These are phyloP conservation scores for Acanthopleura granulata DNA, from an alignment of 2,888 invertebrate species.

Conservation along the genomic window DNA sequence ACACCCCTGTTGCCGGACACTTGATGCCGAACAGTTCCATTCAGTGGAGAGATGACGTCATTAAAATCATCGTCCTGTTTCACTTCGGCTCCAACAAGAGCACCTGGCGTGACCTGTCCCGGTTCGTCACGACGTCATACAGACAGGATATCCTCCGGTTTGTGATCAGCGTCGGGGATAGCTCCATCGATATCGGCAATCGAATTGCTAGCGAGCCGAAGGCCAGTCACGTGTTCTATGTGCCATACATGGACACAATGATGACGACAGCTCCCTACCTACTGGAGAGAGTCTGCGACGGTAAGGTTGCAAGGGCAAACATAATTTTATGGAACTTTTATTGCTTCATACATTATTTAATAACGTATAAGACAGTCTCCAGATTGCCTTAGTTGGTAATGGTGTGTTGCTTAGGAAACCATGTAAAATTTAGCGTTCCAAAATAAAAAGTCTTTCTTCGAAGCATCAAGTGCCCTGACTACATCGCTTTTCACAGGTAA, in stretches of 20 bases:
- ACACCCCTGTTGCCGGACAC: neutral
- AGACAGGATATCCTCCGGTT: neutral
- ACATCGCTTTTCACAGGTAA: no score
- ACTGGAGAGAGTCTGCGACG: neutral
- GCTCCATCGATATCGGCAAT: neutral
- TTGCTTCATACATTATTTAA: no score
- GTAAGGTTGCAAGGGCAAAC: neutral
- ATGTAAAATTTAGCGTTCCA: no score
- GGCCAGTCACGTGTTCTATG: neutral
- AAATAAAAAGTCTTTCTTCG: no score
- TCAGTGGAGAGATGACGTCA: neutral
- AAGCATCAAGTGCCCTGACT: no score
- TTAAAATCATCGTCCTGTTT: neutral
- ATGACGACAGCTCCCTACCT: conserved; percentile 3
- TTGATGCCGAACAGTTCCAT: neutral
- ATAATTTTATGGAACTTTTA: no score
- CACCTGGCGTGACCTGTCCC: no score
- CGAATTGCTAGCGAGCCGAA: neutral
- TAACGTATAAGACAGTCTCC: no score
- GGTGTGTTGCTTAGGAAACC: no score
- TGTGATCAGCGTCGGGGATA: neutral
- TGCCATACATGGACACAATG: neutral
- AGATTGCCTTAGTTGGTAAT: no score
- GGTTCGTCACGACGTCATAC: neutral
- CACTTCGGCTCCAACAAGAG: neutral